A percentile compares a stretch with the other conserved stretches of the same genome.
Conservation (phyloP, 2,113 vertebrate species). For the Rhegmatorhina hoffmannsi region DNA sequence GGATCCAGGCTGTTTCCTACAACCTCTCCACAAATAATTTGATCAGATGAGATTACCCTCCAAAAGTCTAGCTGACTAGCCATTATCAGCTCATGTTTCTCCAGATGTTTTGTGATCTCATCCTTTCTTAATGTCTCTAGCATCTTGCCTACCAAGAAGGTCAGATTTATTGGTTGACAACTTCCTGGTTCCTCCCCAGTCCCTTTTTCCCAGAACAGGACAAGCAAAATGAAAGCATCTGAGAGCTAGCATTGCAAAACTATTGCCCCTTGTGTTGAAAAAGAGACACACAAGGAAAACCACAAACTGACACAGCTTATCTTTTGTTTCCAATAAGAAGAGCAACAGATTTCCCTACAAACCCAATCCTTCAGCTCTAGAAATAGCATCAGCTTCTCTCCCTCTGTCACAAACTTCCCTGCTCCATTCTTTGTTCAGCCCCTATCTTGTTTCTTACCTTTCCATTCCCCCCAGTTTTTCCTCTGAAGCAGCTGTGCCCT, state of each 20-base stretch:
- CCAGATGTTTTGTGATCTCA: constrained; percentile 67
- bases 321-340: constrained; percentile 22
- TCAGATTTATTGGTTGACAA: constrained; percentile 48
- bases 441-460: constrained; percentile 21
- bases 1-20: not conserved
- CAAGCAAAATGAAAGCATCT: constrained; percentile 48
- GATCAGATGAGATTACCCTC: constrained; percentile 30
- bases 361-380: not conserved
- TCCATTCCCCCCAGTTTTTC: not conserved
- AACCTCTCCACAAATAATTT: constrained; percentile 49
- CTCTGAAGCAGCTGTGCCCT: constrained; percentile 16
- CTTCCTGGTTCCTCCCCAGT: constrained; percentile 58
- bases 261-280: constrained; percentile 51
- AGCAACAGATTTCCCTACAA: constrained; percentile 22
- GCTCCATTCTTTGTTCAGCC: not conserved
- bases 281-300: constrained; percentile 32
- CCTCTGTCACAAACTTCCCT: not conserved
- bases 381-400: not conserved
- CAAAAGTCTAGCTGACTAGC: constrained; percentile 47
- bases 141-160: constrained; percentile 45
- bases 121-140: constrained; percentile 58
- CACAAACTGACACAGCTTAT: constrained; percentile 55
- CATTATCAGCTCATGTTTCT: constrained; percentile 62
- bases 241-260: constrained; percentile 44
- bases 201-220: constrained; percentile 50